Conservation (phyloP, 1,140 invertebrate genomes). For the Tetragnatha versicolor region DNA sequence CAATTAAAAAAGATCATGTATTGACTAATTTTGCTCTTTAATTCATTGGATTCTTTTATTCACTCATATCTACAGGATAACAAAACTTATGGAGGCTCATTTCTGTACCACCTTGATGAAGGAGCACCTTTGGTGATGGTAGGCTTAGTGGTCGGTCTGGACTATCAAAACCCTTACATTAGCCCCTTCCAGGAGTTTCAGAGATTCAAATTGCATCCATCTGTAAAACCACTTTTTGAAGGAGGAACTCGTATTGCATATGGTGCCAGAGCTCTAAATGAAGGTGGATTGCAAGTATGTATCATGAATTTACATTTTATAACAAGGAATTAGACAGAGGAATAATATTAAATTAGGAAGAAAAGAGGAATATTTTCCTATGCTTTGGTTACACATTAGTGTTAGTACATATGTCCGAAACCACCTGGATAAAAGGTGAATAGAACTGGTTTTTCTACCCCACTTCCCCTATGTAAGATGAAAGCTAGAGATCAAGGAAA, state of each 20-base stretch:
- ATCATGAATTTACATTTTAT: too few species aligned
- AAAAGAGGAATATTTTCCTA: not conserved
- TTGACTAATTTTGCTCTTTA: constrained; percentile 14
- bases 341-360: not conserved
- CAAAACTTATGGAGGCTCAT: constrained; percentile 95
- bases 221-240: constrained; percentile 80
- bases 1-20: too few species aligned
- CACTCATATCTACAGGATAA: constrained; percentile 69
- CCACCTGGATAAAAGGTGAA: too few species aligned
- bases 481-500: too few species aligned
- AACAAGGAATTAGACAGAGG: too few species aligned
- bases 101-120: constrained; percentile 95
- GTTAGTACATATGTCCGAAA: too few species aligned
- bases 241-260: constrained; percentile 88
- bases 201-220: constrained; percentile 92
- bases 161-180: constrained; percentile 95
- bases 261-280: constrained; percentile 94
- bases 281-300: constrained; percentile 86
- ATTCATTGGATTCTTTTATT: not conserved
- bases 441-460: too few species aligned
- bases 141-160: constrained; percentile 94
- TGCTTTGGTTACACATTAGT: too few species aligned
- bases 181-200: constrained; percentile 96
- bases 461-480: too few species aligned
- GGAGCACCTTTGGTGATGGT: constrained; percentile 85